Conservation (phyloP, 2,888 invertebrate genomes). For the Tipula lateralis region DNA sequence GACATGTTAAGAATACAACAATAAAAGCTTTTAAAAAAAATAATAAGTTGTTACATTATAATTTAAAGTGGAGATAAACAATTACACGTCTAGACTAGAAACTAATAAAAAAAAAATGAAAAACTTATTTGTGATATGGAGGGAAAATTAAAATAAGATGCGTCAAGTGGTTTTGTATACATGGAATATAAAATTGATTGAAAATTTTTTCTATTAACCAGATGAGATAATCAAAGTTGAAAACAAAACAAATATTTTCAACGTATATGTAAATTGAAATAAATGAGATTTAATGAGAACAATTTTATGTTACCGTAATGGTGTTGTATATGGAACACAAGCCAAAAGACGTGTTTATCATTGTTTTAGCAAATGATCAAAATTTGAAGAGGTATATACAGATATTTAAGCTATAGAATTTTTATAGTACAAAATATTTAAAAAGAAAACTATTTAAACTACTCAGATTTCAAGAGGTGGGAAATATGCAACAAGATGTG, state of each 20-base stretch:
- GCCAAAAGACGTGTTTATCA: no score
- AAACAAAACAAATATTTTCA: not conserved
- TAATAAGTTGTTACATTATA: constrained; percentile 19
- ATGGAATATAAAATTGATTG: not conserved
- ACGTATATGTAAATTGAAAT: not conserved
- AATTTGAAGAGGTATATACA: no score
- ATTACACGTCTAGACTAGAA: constrained; percentile 13
- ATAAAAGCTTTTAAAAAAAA: constrained; percentile 19
- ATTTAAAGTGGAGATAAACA: constrained; percentile 11
- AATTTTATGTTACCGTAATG: not conserved
- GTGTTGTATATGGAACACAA: not conserved
- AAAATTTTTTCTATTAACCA: constrained; percentile 16
- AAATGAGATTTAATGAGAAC: not conserved
- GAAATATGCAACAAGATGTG: no score
- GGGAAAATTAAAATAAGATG: constrained; percentile 5
- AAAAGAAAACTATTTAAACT: no score
- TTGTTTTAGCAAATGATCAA: no score
- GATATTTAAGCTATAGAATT: no score
- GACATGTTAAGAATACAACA: constrained; percentile 11
- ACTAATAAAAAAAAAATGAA: not conserved
- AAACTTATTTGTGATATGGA: not conserved
- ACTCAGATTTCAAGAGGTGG: no score
- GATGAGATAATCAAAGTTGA: not conserved
- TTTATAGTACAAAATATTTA: no score
- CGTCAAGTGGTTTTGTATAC: constrained; percentile 7